phyloP scores from a whole-genome alignment of 2,888 invertebrate genomes.

The Esperia sulphurella region DNA sequence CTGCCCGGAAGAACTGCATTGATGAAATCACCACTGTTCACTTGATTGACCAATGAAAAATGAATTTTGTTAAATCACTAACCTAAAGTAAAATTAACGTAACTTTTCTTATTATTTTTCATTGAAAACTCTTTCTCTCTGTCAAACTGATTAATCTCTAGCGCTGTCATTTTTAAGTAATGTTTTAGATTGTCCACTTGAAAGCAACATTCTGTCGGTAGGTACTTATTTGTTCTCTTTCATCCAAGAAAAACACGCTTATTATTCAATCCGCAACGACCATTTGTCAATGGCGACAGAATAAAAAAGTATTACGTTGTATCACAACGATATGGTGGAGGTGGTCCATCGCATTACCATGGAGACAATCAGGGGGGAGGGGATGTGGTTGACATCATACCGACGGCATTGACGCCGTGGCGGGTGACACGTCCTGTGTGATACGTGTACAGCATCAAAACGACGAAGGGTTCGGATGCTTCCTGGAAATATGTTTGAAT shows the following conservation, averaged over 20 bases:
- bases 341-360: constrained; percentile 56
- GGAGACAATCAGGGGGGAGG: constrained; percentile 44
- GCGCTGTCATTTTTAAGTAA: too few species aligned
- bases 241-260: constrained; percentile 32
- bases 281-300: constrained; percentile 50
- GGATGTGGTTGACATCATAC: constrained; percentile 53
- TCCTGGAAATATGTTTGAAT: constrained; percentile 32
- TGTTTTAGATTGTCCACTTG: too few species aligned
- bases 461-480: constrained; percentile 23
- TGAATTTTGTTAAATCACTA: too few species aligned
- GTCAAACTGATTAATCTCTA: too few species aligned
- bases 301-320: constrained; percentile 27
- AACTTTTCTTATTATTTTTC: too few species aligned
- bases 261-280: constrained; percentile 53
- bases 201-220: not conserved
- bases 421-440: constrained; percentile 57
- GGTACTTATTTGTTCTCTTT: constrained; percentile 15
- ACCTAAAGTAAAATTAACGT: too few species aligned
- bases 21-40: too few species aligned
- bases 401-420: constrained; percentile 41
- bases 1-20: too few species aligned
- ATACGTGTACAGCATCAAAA: constrained; percentile 53
- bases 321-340: constrained; percentile 38
- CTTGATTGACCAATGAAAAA: too few species aligned
- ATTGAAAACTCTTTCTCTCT: too few species aligned